These are phyloP conservation scores for Pimephales promelas DNA, from an alignment of 2,113 vertebrate species.

Conservation along the genomic window DNA sequence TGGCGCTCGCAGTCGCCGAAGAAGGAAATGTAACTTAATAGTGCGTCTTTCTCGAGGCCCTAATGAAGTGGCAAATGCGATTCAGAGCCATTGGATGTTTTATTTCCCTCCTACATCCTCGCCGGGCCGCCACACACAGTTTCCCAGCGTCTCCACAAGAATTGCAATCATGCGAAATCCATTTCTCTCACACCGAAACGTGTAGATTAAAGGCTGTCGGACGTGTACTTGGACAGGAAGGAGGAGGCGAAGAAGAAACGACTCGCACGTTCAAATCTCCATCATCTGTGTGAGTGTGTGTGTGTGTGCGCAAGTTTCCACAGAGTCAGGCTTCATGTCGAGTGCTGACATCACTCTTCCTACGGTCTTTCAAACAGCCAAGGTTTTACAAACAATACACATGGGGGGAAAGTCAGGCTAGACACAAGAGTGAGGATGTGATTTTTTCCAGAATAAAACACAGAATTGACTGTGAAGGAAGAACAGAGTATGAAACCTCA, in stretches of 20 bases:
- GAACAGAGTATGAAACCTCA: not conserved
- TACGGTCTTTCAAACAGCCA: constrained; percentile 26
- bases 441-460: constrained; percentile 8
- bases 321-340: constrained; percentile 5
- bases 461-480: constrained; percentile 13
- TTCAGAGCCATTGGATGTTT: constrained; percentile 47
- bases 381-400: constrained; percentile 26
- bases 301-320: not conserved
- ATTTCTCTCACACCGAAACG: constrained; percentile 51
- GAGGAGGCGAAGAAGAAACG: constrained; percentile 46
- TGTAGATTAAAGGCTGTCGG: constrained; percentile 50
- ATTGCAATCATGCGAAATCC: constrained; percentile 56
- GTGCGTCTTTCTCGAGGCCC: constrained; percentile 20
- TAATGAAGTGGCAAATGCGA: constrained; percentile 54
- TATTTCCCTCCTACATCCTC: constrained; percentile 53
- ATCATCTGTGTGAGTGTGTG: too few relatives aligned
- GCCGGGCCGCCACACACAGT: constrained; percentile 32
- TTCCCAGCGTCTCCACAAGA: constrained; percentile 44
- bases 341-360: constrained; percentile 24
- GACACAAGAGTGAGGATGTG: not conserved
- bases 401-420: constrained; percentile 25
- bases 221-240: constrained; percentile 52
- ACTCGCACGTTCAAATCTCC: constrained; percentile 14
- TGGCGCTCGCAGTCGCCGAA: constrained; percentile 24
- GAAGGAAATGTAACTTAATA: constrained; percentile 52